Base-by-base conservation (phyloP, 2,113 vertebrate genomes). In the Peromyscus californicus region DNA sequence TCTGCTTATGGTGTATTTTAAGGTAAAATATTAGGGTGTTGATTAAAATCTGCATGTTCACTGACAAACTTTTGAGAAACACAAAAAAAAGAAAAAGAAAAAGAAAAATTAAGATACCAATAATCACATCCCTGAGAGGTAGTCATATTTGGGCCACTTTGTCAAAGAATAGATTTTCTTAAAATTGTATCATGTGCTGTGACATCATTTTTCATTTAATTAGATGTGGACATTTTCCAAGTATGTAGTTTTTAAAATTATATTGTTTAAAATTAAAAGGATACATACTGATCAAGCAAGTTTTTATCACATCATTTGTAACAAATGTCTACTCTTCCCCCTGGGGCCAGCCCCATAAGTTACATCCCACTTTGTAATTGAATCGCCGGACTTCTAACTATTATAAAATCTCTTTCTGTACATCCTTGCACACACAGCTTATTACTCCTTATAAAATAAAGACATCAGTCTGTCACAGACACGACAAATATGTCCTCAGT, bases 361-460 rank as follows among this genome's bases (percentile, higher is more conserved):
- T 51, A 8, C 26, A 57, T 33, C n/a, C 9, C 42, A 85, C 84
- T 96, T 96, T 78, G 89, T 48, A 89, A 82, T 26, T 72, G 33
- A 95, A 75, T 88, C 57, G 13, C 74, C 48, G 89, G 65, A 86
- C 89, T 95, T 92, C 59, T 93, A 80, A 96, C 57, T 80, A 42
- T 85, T 93, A 70, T 39, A 88, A 92, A 96, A 89, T 85, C 29
- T 7, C 84, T 97, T 87, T 93, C 86, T 36, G 67, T 91, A 76
- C 26, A 67, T 78, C 74, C 54, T 90, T 92, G 61, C 67, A 72
- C 26, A 87, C 6, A 88, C n/a, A n/a, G 36, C 84, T 95, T 93
- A 79, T 84, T 94, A 87, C 90, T 93, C 6, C 63, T 95, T 86
- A 51, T 90, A 45, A 93, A 94, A 94, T 93, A 95, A 85, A 92